A percentile compares a stretch with the other conserved stretches of the same genome.
Evolutionary conservation across 2,888 invertebrate genomes (phyloP).

Genomic region (Habroteleia sp.): DNA sequence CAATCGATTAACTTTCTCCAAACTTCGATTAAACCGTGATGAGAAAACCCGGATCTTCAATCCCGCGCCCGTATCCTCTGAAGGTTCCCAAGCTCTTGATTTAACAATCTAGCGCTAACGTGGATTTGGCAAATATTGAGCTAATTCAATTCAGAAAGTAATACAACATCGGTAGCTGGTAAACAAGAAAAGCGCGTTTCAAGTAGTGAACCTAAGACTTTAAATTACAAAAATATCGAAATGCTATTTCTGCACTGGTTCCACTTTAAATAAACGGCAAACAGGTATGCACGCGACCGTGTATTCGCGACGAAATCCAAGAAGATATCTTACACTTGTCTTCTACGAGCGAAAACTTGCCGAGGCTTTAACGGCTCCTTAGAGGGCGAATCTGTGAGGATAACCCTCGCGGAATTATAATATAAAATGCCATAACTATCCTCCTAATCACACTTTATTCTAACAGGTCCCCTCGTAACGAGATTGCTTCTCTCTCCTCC

Average conservation of each 20-base stretch:
- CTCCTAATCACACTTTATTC: slow-evolving; percentile 80
- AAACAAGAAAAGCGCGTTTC: slow-evolving; percentile 40
- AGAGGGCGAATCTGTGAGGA: slow-evolving; percentile 67
- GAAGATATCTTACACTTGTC: slow-evolving; percentile 63
- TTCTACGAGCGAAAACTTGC: slow-evolving; percentile 72
- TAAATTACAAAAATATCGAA: slow-evolving; percentile 35
- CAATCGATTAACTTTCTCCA: slow-evolving; percentile 76
- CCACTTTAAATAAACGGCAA: slow-evolving; percentile 23
- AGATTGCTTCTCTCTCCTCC: slow-evolving; percentile 69
- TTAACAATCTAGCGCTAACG: slow-evolving; percentile 52
- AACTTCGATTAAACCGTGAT: slow-evolving; percentile 75
- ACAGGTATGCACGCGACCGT: slow-evolving; percentile 63
- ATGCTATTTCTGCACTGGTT: slow-evolving; percentile 7
- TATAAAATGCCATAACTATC: slow-evolving; percentile 80
- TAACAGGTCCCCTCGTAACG: slow-evolving; percentile 77
- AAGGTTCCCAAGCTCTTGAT: slow-evolving; percentile 41
- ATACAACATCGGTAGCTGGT: slow-evolving; percentile 21
- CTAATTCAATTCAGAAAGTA: slow-evolving; percentile 65
- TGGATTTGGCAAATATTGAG: slow-evolving; percentile 71
- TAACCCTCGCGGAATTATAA: slow-evolving; percentile 75
- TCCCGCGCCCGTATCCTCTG: slow-evolving; percentile 58
- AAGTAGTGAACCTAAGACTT: neutral
- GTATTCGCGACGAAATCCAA: slow-evolving; percentile 56
- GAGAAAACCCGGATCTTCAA: slow-evolving; percentile 61
- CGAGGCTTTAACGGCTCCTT: slow-evolving; percentile 74